These are phyloP conservation scores for Sebastes hubbsi DNA, from an alignment of 2,797 vertebrate species.

Conservation along the genomic window DNA sequence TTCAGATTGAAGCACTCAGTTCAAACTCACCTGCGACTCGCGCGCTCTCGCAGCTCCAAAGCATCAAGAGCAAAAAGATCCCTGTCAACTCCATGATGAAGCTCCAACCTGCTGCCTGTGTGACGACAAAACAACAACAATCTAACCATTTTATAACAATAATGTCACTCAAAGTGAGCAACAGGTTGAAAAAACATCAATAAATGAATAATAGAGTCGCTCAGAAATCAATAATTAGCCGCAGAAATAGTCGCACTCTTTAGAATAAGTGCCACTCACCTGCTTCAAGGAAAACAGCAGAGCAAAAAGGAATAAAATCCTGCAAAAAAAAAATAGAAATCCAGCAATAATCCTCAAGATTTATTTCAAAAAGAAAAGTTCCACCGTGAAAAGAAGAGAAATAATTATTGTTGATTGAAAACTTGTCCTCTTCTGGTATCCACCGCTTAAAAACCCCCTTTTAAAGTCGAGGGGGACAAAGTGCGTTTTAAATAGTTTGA, in stretches of 20 bases:
- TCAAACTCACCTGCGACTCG: conserved; percentile 89
- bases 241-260: not conserved
- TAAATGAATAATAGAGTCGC: not conserved
- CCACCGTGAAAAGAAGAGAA: conserved; percentile 13
- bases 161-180: not conserved
- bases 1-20: not conserved
- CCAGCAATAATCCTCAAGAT: conserved; percentile 64
- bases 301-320: conserved; percentile 48
- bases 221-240: not conserved
- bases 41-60: conserved; percentile 79
- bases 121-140: not conserved
- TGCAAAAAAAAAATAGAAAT: conserved; percentile 36
- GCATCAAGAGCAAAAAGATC: conserved; percentile 85
- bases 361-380: conserved; percentile 39
- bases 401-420: conserved; percentile 10
- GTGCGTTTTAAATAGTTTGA: conserved; percentile 92
- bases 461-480: conserved; percentile 75
- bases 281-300: conserved; percentile 38
- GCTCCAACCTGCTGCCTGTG: conserved; percentile 54
- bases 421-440: conserved; percentile 49
- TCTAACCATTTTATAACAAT: not conserved
- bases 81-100: conserved; percentile 84
- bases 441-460: conserved; percentile 69
- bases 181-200: conserved; percentile 5
- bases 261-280: conserved; percentile 60